phyloP scores from a whole-genome alignment of 2,888 invertebrate genomes.

The Trichopria drosophilae region DNA sequence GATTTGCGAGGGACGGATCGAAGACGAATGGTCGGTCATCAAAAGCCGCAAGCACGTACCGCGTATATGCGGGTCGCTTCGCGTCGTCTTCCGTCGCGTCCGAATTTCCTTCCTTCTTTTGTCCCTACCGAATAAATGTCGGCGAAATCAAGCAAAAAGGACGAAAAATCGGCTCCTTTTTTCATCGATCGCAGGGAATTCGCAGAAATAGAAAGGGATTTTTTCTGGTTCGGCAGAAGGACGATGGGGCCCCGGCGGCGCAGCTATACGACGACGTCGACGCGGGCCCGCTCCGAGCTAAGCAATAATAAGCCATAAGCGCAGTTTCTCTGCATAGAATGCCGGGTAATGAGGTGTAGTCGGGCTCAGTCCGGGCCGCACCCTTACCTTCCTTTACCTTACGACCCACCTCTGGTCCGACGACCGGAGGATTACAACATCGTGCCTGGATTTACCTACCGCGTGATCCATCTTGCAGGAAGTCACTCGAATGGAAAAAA shows the following conservation, averaged over 20 bases:
- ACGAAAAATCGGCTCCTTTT: constrained; percentile 20
- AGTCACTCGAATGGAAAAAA: too few species aligned
- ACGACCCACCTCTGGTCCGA: constrained; percentile 37
- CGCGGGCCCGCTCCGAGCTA: constrained; percentile 47
- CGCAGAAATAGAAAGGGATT: constrained; percentile 31
- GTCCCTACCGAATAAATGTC: too few species aligned
- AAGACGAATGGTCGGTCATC: constrained; percentile 23
- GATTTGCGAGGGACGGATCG: constrained; percentile 35
- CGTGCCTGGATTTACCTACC: constrained; percentile 40
- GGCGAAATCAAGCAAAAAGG: constrained; percentile 13
- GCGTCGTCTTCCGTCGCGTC: not conserved
- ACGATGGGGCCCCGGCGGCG: constrained; percentile 16
- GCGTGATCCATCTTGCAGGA: too few species aligned
- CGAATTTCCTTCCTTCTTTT: not conserved
- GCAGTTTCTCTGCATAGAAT: constrained; percentile 58
- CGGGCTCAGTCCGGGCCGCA: constrained; percentile 56
- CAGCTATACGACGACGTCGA: constrained; percentile 33
- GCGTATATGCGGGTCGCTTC: not conserved
- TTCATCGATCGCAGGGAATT: not conserved
- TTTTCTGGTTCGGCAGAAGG: constrained; percentile 26
- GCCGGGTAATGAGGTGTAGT: constrained; percentile 59
- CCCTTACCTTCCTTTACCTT: constrained; percentile 51
- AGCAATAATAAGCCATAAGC: constrained; percentile 59
- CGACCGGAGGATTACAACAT: constrained; percentile 46
- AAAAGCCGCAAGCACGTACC: constrained; percentile 16